Evolutionary conservation across 2,888 invertebrate species (phyloP), one percentile per base, ranked within the genome.

Genomic region (Platycheirus rosarum): DNA sequence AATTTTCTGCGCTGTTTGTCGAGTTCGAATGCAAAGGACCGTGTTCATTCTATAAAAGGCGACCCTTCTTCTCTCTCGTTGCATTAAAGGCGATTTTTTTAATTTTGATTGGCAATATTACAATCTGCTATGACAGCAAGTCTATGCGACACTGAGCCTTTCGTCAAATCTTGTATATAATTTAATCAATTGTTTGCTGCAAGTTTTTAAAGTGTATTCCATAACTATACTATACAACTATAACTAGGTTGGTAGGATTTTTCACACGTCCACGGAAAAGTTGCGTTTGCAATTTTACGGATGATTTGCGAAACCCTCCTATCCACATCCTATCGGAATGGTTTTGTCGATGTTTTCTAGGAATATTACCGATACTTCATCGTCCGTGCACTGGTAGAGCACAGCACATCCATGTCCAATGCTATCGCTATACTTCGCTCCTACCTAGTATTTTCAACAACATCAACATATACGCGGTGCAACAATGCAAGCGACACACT

Each of bases 341-440:
- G 51, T 18, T 55, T 20, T 37, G 63, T 66, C 40, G 62, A 57
- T 69, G 44, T 69, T 46, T 35, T 29, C 13, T 37, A 51, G 46
- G 60, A 71, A 70, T 44, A 71, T 70, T 66, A 66, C 70, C 66
- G 60, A 42, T 80, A 76, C 80, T 80, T 53, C 42, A 80, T 75
- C 70, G 70, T 60, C 66, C 80, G 29, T 70, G 80, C 75, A 65
- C 42, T 55, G 26, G 14, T 32, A 51, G 46, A 2, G 48, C 51
- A 40, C 35, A 20, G 14, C 40, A 32, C 46, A 11, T 66, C 20
- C 14, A 32, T 32, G 8, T 32, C 29, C 13, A n/a, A n/a, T n/a
- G n/a, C n/a, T 42, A 16, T 29, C 14, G 20, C 49, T 16, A 11
- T 26, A 32, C 14, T 16, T 49, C 32, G 9, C 13, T 8, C 11